A percentile compares a stretch with the other conserved stretches of the same genome.
These are phyloP conservation scores for Ecliptopera silaceata DNA, from an alignment of 2,888 invertebrate genomes.

Conservation along the genomic window DNA sequence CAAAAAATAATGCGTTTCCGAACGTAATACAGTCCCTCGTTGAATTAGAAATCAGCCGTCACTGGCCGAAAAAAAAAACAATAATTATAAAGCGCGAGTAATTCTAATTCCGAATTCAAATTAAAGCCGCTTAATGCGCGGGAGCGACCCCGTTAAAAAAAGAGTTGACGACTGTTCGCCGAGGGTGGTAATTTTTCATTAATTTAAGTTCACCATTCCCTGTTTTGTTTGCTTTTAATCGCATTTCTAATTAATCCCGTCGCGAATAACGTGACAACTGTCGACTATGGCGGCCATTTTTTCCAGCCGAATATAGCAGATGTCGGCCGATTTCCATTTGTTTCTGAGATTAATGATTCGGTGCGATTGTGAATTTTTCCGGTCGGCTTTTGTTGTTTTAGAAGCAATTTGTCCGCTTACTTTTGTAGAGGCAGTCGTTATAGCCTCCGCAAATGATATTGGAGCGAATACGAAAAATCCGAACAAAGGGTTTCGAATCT, in stretches of 20 bases:
- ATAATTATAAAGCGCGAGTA: slow-evolving; percentile 83
- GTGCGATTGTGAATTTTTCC: slow-evolving; percentile 83
- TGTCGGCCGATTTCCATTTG: slow-evolving; percentile 83
- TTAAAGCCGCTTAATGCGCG: slow-evolving; percentile 84
- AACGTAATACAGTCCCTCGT: slow-evolving; percentile 52
- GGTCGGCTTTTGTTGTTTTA: slow-evolving; percentile 83
- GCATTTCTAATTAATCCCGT: slow-evolving; percentile 84
- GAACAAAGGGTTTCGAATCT: slow-evolving; percentile 52
- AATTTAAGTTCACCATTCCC: slow-evolving; percentile 84
- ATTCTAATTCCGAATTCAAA: slow-evolving; percentile 84
- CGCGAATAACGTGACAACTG: slow-evolving; percentile 84
- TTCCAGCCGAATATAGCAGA: slow-evolving; percentile 78
- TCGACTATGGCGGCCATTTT: slow-evolving; percentile 81
- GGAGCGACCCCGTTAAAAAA: slow-evolving; percentile 81
- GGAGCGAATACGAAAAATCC: slow-evolving; percentile 62
- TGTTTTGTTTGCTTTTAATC: slow-evolving; percentile 84
- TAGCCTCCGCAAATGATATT: slow-evolving; percentile 76
- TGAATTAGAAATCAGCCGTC: slow-evolving; percentile 77
- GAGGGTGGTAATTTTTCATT: slow-evolving; percentile 84
- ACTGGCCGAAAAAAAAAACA: slow-evolving; percentile 74
- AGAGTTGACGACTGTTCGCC: slow-evolving; percentile 82
- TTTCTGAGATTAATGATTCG: slow-evolving; percentile 84
- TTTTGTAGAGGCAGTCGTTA: slow-evolving; percentile 80
- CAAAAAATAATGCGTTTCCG: slow-evolving; percentile 37
- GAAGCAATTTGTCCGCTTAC: slow-evolving; percentile 83